Percentiles rank a stretch among this genome's conserved stretches.
phyloP scores from a whole-genome alignment of 1,140 invertebrate species.

The Mya arenaria region DNA sequence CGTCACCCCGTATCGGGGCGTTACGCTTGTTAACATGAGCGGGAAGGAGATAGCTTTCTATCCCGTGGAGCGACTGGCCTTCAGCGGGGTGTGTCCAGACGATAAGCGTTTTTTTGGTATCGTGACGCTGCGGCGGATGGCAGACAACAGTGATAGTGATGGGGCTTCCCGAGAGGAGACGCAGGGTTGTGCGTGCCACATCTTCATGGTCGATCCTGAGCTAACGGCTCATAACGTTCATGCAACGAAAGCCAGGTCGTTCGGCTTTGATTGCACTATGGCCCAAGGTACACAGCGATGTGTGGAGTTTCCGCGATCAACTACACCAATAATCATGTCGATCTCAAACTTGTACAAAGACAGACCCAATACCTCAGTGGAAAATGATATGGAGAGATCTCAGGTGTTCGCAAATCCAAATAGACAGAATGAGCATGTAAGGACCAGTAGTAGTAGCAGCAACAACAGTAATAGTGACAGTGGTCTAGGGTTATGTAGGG shows the following conservation, averaged over 20 bases:
- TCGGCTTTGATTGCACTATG: slow-evolving; percentile 89
- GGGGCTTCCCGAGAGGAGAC: slow-evolving; percentile 67
- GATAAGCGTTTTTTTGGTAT: slow-evolving; percentile 96
- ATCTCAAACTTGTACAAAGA: slow-evolving; percentile 78
- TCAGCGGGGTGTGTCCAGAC: slow-evolving; percentile 92
- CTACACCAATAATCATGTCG: slow-evolving; percentile 89
- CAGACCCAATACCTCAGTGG: slow-evolving; percentile 79
- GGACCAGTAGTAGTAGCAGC: slow-evolving; percentile 78
- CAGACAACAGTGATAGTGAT: slow-evolving; percentile 69
- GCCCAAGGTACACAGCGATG: slow-evolving; percentile 86
- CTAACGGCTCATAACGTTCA: slow-evolving; percentile 88
- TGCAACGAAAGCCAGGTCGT: slow-evolving; percentile 87
- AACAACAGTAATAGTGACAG: slow-evolving; percentile 97
- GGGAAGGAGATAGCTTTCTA: slow-evolving; percentile 87
- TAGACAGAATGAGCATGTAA: slow-evolving; percentile 47
- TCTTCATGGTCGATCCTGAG: slow-evolving; percentile 95
- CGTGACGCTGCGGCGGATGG: slow-evolving; percentile 87
- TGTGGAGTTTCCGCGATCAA: slow-evolving; percentile 93
- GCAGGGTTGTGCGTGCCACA: slow-evolving; percentile 91
- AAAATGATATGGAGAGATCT: slow-evolving; percentile 71
- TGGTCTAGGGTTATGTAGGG: slow-evolving; percentile 92
- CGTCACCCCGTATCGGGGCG: slow-evolving; percentile 89
- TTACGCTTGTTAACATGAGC: slow-evolving; percentile 87
- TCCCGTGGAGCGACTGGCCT: slow-evolving; percentile 92
- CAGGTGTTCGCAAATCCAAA: slow-evolving; percentile 83